Conservation (phyloP, 2,888 invertebrate species). For the Hypena proboscidalis region DNA sequence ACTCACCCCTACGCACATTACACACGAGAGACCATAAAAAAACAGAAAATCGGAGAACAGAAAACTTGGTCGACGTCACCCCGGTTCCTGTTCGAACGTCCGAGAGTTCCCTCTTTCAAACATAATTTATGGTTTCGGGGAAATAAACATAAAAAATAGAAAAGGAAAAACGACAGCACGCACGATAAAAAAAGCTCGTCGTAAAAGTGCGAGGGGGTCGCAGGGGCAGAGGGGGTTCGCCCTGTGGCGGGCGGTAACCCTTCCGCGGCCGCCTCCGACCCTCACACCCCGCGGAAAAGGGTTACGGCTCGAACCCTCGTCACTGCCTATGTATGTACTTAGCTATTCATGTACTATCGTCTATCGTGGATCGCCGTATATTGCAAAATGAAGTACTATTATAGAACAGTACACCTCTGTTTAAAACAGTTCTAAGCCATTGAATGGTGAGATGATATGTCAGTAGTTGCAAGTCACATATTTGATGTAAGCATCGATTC, state of each 20-base stretch:
- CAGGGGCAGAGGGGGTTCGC: conserved; percentile 60
- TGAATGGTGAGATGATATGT: too few species aligned
- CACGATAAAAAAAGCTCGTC: conserved; percentile 84
- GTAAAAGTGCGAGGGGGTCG: conserved; percentile 76
- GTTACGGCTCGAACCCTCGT: conserved; percentile 78
- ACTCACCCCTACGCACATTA: conserved; percentile 68
- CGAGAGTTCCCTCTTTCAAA: conserved; percentile 85
- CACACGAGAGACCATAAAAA: conserved; percentile 79
- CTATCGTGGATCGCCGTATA: too few species aligned
- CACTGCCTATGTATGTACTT: conserved; percentile 43
- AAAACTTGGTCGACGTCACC: conserved; percentile 78
- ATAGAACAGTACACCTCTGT: too few species aligned
- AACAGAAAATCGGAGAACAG: conserved; percentile 72
- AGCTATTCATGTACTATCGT: conserved; percentile 37
- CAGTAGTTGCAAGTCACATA: conserved; percentile 2
- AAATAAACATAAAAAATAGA: conserved; percentile 86
- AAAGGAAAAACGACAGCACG: conserved; percentile 86
- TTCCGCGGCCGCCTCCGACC: conserved; percentile 76
- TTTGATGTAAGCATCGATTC: too few species aligned
- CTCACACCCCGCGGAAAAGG: conserved; percentile 73
- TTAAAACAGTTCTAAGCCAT: too few species aligned
- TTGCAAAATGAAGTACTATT: too few species aligned
- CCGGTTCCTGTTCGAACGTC: conserved; percentile 82
- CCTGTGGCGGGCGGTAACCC: conserved; percentile 78
- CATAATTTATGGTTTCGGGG: conserved; percentile 86